These are phyloP conservation scores for Notamacropus eugenii DNA, from an alignment of 2,797 vertebrate species.

Conservation along the genomic window DNA sequence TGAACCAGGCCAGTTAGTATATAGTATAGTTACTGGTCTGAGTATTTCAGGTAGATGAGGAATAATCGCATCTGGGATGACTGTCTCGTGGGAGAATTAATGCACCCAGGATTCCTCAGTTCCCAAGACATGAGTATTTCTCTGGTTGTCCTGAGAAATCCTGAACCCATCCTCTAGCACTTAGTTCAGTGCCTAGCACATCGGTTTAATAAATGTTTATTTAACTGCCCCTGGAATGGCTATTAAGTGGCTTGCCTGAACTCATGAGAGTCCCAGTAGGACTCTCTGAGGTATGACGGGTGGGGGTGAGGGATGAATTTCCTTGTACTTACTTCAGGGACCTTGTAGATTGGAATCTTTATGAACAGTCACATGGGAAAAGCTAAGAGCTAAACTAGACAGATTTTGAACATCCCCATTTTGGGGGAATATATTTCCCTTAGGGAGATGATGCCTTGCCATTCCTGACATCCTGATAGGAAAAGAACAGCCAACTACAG, in stretches of 20 bases:
- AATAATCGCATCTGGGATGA: not conserved
- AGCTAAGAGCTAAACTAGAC: not conserved
- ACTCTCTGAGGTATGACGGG: not conserved
- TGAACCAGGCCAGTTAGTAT: not conserved
- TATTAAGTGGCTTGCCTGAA: not conserved
- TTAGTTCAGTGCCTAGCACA: not conserved
- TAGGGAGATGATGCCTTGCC: not conserved
- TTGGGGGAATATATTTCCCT: not conserved
- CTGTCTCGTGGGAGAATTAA: no score
- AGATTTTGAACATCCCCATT: not conserved
- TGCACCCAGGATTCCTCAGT: not conserved
- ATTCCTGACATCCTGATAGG: not conserved
- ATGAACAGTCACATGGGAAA: not conserved
- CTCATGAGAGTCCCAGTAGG: not conserved
- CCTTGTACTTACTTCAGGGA: not conserved
- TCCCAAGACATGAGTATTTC: not conserved
- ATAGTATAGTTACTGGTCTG: not conserved
- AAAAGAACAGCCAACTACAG: not conserved
- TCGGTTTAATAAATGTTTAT: not conserved
- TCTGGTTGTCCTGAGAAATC: not conserved
- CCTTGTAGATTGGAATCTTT: not conserved
- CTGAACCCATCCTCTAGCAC: not conserved
- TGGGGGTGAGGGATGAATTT: not conserved
- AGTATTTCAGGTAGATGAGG: not conserved
- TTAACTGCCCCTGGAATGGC: not conserved